Evolutionary conservation across 2,888 invertebrate species (phyloP).

Genomic region (Ditylenchus weischeri): DNA sequence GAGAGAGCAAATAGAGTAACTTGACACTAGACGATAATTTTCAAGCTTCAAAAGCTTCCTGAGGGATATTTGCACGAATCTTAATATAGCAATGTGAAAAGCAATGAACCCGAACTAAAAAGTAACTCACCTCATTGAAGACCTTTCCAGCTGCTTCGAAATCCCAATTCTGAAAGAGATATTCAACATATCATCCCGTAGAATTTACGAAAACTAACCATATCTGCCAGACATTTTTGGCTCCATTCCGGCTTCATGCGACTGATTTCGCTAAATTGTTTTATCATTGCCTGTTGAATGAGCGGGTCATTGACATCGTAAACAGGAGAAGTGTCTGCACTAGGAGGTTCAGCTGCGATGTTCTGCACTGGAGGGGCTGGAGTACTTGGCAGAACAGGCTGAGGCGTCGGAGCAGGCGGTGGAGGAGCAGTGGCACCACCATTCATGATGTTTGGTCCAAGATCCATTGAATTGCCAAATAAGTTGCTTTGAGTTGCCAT

Average conservation of each 20-base stretch:
- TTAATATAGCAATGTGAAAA: too few relatives aligned
- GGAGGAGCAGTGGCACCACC: neutral
- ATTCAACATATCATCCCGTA: too few relatives aligned
- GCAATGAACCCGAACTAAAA: too few relatives aligned
- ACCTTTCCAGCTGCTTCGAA: too few relatives aligned
- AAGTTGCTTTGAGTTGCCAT: too few relatives aligned
- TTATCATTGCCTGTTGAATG: conserved; percentile 41
- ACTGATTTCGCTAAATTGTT: conserved; percentile 40
- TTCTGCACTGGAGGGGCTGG: conserved; percentile 26
- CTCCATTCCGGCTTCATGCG: conserved; percentile 51
- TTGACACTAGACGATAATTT: too few relatives aligned
- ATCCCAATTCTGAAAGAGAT: too few relatives aligned
- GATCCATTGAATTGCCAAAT: too few relatives aligned
- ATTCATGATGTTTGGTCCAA: neutral
- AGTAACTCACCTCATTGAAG: too few relatives aligned
- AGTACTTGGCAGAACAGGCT: conserved; percentile 23
- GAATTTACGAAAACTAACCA: conserved; percentile 5
- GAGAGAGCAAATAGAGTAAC: too few relatives aligned
- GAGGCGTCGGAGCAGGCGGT: conserved; percentile 11
- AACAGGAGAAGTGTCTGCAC: conserved; percentile 10
- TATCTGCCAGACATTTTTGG: conserved; percentile 48
- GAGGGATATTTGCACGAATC: too few relatives aligned
- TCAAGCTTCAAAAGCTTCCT: too few relatives aligned
- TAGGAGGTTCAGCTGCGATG: conserved; percentile 5
- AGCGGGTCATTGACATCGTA: conserved; percentile 36